Evolutionary conservation across 2,888 invertebrate genomes (phyloP), one percentile per base, ranked within the genome.

Genomic region (Calliphora vomitoria): DNA sequence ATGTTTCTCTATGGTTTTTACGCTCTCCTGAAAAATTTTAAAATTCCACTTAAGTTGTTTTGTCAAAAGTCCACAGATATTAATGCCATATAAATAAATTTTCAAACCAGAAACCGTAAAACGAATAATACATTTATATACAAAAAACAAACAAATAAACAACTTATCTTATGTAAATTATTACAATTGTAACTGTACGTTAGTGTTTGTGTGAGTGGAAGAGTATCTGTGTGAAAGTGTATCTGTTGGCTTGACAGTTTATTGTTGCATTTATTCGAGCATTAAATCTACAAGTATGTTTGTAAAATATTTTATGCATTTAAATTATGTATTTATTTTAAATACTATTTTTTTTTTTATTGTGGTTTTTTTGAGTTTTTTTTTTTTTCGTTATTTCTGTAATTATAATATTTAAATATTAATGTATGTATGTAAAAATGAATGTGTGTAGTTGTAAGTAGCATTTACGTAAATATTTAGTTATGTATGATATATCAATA

Each of bases 321-420:
- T 86, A 83, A 58, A 83, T 83, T 83, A 69, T 83, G 58, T 64
- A 83, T 86, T 79, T 82, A 82, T 81, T 66, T 44, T 15, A 20
- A 76, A 64, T 18, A 58, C 1, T 3, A 10, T 15, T 13, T 31
- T 60, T 60, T 18, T 47, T 60, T 60, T 18, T 47, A 47, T 53
- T 58, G 58, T 60, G 2, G 6, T 62, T 20, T n/a, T n/a, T n/a
- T n/a, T n/a, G n/a, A n/a, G n/a, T n/a, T n/a, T n/a, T n/a, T n/a
- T n/a, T n/a, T n/a, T n/a, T n/a, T n/a, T n/a, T n/a, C n/a, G 38
- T 71, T 35, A 64, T 69, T 47, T 71, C 47, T 71, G 60, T 72
- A 71, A 20, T 66, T 80, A 47, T 44, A 71, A 71, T 76, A 71
- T 81, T 75, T 55, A 76, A 75, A 53, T 55, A 66, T 55, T 11